Evolutionary conservation across 2,113 vertebrate genomes (phyloP).

Genomic region (Charina bottae): DNA sequence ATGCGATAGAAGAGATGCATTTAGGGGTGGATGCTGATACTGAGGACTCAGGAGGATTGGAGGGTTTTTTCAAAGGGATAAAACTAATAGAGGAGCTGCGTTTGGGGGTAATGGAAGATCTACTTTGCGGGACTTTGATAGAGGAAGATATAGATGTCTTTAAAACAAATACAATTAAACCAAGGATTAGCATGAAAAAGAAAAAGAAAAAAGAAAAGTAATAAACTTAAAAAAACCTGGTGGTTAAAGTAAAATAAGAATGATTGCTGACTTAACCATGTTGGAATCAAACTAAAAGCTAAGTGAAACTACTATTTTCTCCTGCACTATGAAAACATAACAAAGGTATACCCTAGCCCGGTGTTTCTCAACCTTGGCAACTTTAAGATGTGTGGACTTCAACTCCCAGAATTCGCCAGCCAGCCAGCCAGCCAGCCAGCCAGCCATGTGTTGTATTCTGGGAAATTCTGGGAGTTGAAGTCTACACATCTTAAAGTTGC

Average conservation of each 20-base stretch:
- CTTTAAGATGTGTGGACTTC: too few relatives aligned
- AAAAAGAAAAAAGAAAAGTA: not conserved
- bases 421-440: too few relatives aligned
- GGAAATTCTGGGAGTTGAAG: too few relatives aligned
- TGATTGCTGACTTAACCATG: not conserved
- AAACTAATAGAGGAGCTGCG: conserved; percentile 75
- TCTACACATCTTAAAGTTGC: too few relatives aligned
- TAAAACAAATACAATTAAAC: conserved; percentile 75
- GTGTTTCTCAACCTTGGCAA: too few relatives aligned
- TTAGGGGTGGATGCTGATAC: conserved; percentile 72
- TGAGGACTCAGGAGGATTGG: conserved; percentile 69
- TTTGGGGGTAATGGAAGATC: conserved; percentile 78
- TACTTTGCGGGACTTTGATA: conserved; percentile 74
- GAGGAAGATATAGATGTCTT: conserved; percentile 84
- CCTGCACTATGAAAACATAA: not conserved
- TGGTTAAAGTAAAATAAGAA: conserved; percentile 5
- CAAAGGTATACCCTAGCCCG: not conserved
- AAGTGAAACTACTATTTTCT: not conserved
- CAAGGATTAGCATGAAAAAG: conserved; percentile 61
- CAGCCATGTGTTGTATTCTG: too few relatives aligned
- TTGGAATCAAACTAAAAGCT: not conserved
- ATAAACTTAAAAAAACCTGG: conserved; percentile 41
- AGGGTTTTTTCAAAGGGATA: conserved; percentile 77
- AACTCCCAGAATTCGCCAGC: too few relatives aligned
- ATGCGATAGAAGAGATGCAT: conserved; percentile 73